Evolutionary conservation across 1,140 invertebrate species (phyloP).

Genomic region (Periplaneta americana): DNA sequence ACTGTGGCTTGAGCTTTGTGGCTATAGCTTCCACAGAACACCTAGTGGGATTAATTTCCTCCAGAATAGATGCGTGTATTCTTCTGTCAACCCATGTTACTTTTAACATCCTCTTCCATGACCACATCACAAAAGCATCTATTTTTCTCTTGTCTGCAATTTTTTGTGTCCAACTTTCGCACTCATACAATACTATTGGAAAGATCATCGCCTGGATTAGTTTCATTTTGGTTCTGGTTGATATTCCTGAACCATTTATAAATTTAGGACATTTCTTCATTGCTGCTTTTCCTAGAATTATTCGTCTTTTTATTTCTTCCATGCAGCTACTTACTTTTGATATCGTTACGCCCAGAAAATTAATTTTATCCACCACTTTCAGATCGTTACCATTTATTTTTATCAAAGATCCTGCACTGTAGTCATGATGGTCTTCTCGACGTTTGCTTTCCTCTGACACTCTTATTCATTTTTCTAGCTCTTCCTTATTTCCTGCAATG

Average conservation of each 20-base stretch:
- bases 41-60: too few relatives aligned
- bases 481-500: neutral
- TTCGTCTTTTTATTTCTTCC: neutral
- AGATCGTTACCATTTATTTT: neutral
- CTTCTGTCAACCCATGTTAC: too few relatives aligned
- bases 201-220: neutral
- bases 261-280: neutral
- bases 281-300: neutral
- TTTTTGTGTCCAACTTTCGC: neutral
- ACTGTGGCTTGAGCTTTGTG: too few relatives aligned
- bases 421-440: neutral
- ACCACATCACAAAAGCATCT: neutral
- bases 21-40: too few relatives aligned
- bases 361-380: neutral
- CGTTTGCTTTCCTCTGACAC: neutral
- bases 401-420: neutral
- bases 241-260: neutral
- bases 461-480: neutral
- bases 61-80: too few relatives aligned
- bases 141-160: neutral
- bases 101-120: neutral
- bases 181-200: neutral
- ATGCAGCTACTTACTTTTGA: neutral
- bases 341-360: neutral
- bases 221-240: neutral